Base-by-base conservation (phyloP, 2,797 vertebrate genomes). In the Artibeus lituratus region DNA sequence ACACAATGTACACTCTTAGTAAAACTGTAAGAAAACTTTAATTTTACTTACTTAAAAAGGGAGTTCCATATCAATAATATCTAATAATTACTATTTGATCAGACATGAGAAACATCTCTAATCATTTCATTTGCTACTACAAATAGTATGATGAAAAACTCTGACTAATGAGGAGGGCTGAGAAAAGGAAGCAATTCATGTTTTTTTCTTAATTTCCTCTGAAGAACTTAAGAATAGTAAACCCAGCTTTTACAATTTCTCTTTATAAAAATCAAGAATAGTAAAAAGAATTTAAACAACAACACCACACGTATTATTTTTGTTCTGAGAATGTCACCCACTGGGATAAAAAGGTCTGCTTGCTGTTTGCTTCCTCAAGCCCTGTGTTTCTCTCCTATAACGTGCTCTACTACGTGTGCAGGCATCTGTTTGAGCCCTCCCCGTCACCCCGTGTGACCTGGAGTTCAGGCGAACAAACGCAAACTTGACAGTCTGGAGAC, bases 261-360 rank as follows among this genome's bases (percentile, higher is more conserved):
- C 12, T 84, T 70, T 83, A 94, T 82, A 39, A 90, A 90, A 94
- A 86, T 49, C 59, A 65, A 74, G 80, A 67, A 85, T 42, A 51
- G 10, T 8, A 51, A 62, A 85, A 92, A 37, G 47, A 51, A 29
- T 35, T 9, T 42, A 35, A 81, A 74, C 24, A 94, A 44, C 7
- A 22, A 74, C 42, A 86, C 7, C 47, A 37, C 42, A 70, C 16
- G 44, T 81, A 81, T 65, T 51, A 83, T 53, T 87, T 76, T 81
- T 76, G 53, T 53, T 86, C 39, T 53, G 49, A 39, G 74, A 83
- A 82, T 0, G 6, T 78, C 65, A 53, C 78, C 35, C 37, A 57
- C 7, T 87, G 86, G 62, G 39, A 83, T 59, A 87, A 73, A 95
- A 10, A 73, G 12, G 32, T 65, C 65, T 92, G 55, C 74, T 82